Base-by-base conservation (phyloP, 30 jellyfish, hydroid and myxozoan genomes). In the Phacellophora camtschatica region DNA sequence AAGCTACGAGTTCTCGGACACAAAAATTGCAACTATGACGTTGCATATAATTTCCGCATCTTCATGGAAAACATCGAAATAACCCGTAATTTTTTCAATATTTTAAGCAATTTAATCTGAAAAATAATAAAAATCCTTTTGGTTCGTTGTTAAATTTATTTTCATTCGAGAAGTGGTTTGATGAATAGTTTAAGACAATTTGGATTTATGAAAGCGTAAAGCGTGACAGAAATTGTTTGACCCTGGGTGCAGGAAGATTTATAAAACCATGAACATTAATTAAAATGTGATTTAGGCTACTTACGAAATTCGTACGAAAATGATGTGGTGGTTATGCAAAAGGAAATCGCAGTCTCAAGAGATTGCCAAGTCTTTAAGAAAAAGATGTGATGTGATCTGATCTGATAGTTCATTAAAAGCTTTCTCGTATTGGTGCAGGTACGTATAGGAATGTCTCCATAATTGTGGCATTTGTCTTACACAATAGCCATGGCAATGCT, bases 341-440 rank as follows among this genome's bases (percentile, higher is more conserved):
- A 77, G 89, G 89, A 77, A 77, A 77, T 77, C 81, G 89, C 80
- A 65, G 89, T 77, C 89, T 77, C 29, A 65, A 45, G 57, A 77
- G 81, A 77, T 77, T 65, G 55, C 30, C 89, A 77, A 5, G 78
- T 77, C 89, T 77, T 77, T 74, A 55, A 32, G 19, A 13, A 59
- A 77, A 77, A 62, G 66, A 77, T 81, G 89, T 77, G 82, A 28
- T 77, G 79, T 32, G 71, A 65, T 15, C 71, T 45, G 81, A 37
- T 35, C 71, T 45, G 81, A 37, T 35, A 49, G 65, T 29, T 43
- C 78, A 56, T 31, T 27, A 36, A 37, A 71, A 37, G 5, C 23
- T 20, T 72, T 43, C 30, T 30, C 28, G 6, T 23, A 49, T 13
- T 16, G 46, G 61, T 71, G 68, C 85, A 16, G 71, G 68, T 41